Evolutionary conservation across 2,888 invertebrate genomes (phyloP), one percentile per base, ranked within the genome.

Genomic region (Oscheius sp.): DNA sequence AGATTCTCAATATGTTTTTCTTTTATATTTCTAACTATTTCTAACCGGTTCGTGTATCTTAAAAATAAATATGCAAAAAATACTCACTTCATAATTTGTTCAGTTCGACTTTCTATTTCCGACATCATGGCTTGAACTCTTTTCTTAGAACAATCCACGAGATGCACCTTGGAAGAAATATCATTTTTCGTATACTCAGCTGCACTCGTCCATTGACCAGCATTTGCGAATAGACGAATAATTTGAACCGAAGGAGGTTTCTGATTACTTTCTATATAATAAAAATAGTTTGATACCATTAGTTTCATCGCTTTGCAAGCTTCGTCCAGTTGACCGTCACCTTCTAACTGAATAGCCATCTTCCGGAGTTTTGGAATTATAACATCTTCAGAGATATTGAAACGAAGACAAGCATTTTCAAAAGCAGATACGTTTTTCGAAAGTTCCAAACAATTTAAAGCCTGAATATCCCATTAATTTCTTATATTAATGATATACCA

Each of bases 21-120:
- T 47, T 83, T 83, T 20, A 30, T 73, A 6, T 71, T 65, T 22
- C 83, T 47, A 2, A 83, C 72, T 0, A 74, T 62, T 36, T 51
- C 64, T 28, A 83, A 45, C n/a, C 83, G 68, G 14, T 67, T 51
- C 1, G 56, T 26, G 41, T 72, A 50, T 51, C 68, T 67, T 22
- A 6, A 47, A 22, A 3, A 28, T 56, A 38, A 56, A 30, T n/a
- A 32, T 22, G 12, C 24, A 14, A 24, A 38, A 12, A 20, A n/a
- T n/a, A 14, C 14, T 38, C 24, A 59, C 59, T 26, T 59, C 8
- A 41, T 20, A 5, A 59, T 54, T 17, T 32, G 9, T 2, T 17
- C 32, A n/a, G 12, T 9, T 32, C 54, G 28, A 12, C 20, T 17
- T 8, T 28, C n/a, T 6, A 41, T 59, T 44, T 41, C 59, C 14